phyloP scores from a whole-genome alignment of 2,113 vertebrate species.

The Tachysurus vachellii region DNA sequence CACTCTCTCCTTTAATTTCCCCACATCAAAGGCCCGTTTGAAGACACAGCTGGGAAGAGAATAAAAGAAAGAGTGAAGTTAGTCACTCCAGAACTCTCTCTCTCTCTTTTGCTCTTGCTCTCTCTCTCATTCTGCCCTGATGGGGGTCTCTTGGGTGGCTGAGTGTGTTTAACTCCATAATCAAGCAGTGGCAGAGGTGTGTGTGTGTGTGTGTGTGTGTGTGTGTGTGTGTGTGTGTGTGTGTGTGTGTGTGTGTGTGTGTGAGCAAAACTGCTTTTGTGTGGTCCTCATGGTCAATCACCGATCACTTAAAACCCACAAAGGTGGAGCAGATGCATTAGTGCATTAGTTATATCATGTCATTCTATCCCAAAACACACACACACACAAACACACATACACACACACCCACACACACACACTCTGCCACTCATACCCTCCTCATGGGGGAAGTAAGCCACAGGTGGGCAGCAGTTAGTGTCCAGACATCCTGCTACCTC shows the following conservation, averaged over 20 bases:
- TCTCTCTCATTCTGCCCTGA: constrained; percentile 57
- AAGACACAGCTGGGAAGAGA: constrained; percentile 82
- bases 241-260: constrained; percentile 34
- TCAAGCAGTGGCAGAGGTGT: constrained; percentile 60
- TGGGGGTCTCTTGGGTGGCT: constrained; percentile 78
- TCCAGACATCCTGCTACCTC: constrained; percentile 58
- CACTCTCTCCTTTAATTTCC: constrained; percentile 75
- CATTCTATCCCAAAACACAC: constrained; percentile 63
- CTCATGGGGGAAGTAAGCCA: constrained; percentile 49
- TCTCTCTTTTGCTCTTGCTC: constrained; percentile 45
- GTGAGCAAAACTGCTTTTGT: constrained; percentile 65
- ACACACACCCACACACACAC: constrained; percentile 38
- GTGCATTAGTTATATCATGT: constrained; percentile 67
- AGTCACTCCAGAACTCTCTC: constrained; percentile 78
- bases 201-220: constrained; percentile 70
- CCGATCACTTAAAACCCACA: constrained; percentile 69
- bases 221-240: constrained; percentile 65
- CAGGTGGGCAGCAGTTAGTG: constrained; percentile 56
- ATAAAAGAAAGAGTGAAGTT: constrained; percentile 83
- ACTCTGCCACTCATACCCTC: constrained; percentile 32
- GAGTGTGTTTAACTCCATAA: constrained; percentile 55
- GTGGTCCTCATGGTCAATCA: constrained; percentile 74
- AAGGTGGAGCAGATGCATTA: constrained; percentile 68
- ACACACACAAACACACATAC: constrained; percentile 59
- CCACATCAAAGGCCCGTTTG: constrained; percentile 82